phyloP scores from a whole-genome alignment of 1,140 invertebrate species.

The Drosophila takahashii region DNA sequence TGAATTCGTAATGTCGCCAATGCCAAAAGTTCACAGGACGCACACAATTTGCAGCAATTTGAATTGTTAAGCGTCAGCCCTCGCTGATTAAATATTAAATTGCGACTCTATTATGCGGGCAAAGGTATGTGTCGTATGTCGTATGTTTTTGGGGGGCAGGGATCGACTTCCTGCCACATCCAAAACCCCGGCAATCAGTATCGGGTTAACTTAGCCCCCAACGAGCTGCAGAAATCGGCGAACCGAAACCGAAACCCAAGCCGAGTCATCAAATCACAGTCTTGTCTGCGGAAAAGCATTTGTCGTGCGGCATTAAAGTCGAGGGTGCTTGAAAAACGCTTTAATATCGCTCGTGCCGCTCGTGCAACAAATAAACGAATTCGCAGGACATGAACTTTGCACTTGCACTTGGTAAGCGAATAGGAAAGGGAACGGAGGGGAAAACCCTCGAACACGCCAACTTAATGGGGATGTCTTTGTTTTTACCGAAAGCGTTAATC shows the following conservation, averaged over 20 bases:
- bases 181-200: constrained; percentile 22
- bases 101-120: constrained; percentile 23
- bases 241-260: constrained; percentile 35
- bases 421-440: too few species aligned
- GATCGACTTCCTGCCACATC: background rate
- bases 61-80: constrained; percentile 42
- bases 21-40: constrained; percentile 35
- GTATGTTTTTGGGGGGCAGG: background rate
- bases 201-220: constrained; percentile 25
- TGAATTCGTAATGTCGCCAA: constrained; percentile 62
- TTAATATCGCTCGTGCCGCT: constrained; percentile 24
- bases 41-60: constrained; percentile 58
- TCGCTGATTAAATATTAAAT: constrained; percentile 55
- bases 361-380: constrained; percentile 48
- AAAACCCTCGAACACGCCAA: constrained; percentile 24
- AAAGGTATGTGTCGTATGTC: constrained; percentile 16
- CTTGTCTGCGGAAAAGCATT: constrained; percentile 19
- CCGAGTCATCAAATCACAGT: constrained; percentile 42
- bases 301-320: constrained; percentile 45
- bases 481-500: constrained; percentile 35
- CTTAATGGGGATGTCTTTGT: constrained; percentile 43
- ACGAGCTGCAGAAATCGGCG: constrained; percentile 8
- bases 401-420: constrained; percentile 42
- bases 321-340: constrained; percentile 17
- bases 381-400: constrained; percentile 48